Conservation (phyloP, 2,888 invertebrate species). For the Glaucopsyche alexis region DNA sequence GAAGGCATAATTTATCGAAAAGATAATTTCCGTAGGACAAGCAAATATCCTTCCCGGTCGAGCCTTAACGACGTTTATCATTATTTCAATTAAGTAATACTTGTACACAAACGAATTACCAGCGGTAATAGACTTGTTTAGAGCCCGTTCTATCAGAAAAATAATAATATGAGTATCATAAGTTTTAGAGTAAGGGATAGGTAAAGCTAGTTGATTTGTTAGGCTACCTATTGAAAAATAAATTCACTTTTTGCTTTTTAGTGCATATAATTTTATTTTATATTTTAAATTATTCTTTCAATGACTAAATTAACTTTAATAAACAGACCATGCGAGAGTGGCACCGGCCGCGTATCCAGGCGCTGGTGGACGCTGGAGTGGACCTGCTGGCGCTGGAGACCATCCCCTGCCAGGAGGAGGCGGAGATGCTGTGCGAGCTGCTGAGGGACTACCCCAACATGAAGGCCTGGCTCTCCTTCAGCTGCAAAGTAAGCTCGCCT, state of each 20-base stretch:
- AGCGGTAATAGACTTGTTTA: background rate
- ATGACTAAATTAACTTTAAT: conserved; percentile 28
- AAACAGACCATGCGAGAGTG: conserved; percentile 85
- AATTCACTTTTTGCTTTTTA: too few species aligned
- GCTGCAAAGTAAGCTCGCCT: conserved; percentile 84
- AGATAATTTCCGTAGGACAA: conserved; percentile 21
- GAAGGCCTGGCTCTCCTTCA: conserved; percentile 93
- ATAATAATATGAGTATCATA: too few species aligned
- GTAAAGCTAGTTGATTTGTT: too few species aligned
- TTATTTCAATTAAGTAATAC: conserved; percentile 9
- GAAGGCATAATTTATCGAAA: conserved; percentile 12
- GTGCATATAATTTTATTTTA: too few species aligned
- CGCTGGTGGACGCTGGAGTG: conserved; percentile 88
- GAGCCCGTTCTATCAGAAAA: background rate
- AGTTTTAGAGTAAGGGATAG: too few species aligned
- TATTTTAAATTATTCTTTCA: background rate
- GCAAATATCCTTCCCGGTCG: conserved; percentile 11
- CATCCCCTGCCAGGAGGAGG: conserved; percentile 93
- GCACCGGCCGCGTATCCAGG: conserved; percentile 91
- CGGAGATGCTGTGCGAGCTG: conserved; percentile 88
- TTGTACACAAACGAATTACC: background rate
- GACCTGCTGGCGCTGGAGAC: conserved; percentile 95
- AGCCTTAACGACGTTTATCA: background rate
- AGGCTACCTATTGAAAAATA: too few species aligned
- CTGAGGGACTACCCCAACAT: conserved; percentile 87